Conservation (phyloP, 2,797 vertebrate species). For the Lagorchestes hirsutus region DNA sequence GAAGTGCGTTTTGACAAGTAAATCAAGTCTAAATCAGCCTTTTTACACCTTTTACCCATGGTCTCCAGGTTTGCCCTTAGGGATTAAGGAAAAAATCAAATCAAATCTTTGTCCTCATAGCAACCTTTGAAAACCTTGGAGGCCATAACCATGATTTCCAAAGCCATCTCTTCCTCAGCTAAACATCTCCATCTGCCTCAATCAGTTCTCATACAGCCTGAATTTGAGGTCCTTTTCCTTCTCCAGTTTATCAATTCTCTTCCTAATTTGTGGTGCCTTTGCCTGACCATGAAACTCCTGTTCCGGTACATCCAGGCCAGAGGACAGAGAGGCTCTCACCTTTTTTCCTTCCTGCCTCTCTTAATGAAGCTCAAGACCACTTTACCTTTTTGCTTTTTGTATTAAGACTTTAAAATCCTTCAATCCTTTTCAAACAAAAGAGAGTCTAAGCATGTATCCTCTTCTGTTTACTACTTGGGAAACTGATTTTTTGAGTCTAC, state of each 20-base stretch:
- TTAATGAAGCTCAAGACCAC: not conserved
- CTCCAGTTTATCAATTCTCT: not conserved
- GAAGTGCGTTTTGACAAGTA: not conserved
- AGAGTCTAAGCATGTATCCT: not conserved
- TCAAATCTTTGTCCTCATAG: not conserved
- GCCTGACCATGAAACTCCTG: not conserved
- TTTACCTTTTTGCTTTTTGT: not conserved
- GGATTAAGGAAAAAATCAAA: not conserved
- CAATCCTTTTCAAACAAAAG: not conserved
- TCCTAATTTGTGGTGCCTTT: not conserved
- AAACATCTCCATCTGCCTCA: not conserved
- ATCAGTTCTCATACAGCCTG: not conserved
- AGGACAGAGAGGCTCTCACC: not conserved
- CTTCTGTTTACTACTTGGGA: not conserved
- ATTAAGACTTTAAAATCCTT: not conserved
- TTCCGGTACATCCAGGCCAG: not conserved
- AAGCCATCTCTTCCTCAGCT: not conserved
- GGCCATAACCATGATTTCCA: not conserved
- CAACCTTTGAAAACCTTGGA: not conserved
- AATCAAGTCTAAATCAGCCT: not conserved
- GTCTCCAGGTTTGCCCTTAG: not conserved
- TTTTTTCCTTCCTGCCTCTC: not conserved
- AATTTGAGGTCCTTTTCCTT: not conserved
- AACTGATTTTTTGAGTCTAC: not conserved
- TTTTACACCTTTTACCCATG: not conserved